Conservation (phyloP, 2,888 invertebrate genomes). For the Troilus luridus region DNA sequence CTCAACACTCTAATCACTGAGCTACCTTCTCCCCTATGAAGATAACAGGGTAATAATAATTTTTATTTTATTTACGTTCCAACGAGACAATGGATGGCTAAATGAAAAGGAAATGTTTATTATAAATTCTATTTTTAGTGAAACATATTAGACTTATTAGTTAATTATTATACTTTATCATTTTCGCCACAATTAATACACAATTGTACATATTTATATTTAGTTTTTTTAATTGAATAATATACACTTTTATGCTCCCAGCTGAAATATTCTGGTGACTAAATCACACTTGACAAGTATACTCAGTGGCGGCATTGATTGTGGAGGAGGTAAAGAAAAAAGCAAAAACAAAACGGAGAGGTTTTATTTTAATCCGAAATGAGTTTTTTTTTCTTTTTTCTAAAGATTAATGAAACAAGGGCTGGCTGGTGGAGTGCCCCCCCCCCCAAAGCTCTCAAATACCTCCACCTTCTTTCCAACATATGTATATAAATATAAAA, state of each 20-base stretch:
- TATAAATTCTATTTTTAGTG: too few species aligned
- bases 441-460: constrained; percentile 1
- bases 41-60: too few species aligned
- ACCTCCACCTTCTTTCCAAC: background rate
- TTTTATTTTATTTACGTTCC: too few species aligned
- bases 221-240: too few species aligned
- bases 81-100: too few species aligned
- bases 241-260: background rate
- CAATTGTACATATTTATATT: too few species aligned
- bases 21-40: too few species aligned
- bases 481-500: constrained; percentile 31
- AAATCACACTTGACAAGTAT: background rate
- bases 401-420: constrained; percentile 31
- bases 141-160: too few species aligned
- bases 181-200: too few species aligned
- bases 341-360: constrained; percentile 1
- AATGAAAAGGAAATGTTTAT: too few species aligned
- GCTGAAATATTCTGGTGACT: background rate
- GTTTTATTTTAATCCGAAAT: constrained; percentile 34
- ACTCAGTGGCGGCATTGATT: background rate
- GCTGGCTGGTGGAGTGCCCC: background rate
- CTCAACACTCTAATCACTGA: too few species aligned
- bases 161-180: too few species aligned
- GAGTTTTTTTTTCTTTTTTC: background rate
- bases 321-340: background rate